Conservation (phyloP, 35 echinoderm and acorn worm species). For the Ptychodera flava region DNA sequence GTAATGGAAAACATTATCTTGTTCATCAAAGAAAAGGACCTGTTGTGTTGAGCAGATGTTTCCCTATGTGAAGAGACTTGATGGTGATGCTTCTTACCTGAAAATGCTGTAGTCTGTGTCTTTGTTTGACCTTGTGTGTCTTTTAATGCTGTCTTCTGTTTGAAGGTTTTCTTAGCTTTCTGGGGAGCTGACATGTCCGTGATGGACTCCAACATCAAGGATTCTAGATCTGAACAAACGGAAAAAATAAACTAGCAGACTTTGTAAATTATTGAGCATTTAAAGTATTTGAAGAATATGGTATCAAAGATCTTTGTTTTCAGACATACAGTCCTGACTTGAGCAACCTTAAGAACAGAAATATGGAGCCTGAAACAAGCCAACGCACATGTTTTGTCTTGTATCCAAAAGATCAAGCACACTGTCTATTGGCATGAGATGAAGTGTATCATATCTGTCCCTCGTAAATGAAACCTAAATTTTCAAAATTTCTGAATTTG, state of each 20-base stretch:
- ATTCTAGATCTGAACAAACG: constrained; percentile 50
- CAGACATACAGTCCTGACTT: not conserved
- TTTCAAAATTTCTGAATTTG: no score
- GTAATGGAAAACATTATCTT: no score
- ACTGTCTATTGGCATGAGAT: no score
- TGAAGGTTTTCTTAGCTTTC: constrained; percentile 45
- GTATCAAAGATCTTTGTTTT: not conserved
- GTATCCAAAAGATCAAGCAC: no score
- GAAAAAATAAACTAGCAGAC: not conserved
- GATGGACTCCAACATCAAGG: constrained; percentile 64
- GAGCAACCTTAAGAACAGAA: not conserved
- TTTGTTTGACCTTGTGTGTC: constrained; percentile 25
- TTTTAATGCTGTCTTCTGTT: constrained; percentile 54
- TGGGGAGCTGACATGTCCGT: constrained; percentile 63
- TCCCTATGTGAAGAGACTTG: no score
- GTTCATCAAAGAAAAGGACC: no score
- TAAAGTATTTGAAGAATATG: not conserved
- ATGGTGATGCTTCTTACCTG: no score
- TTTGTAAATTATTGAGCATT: not conserved
- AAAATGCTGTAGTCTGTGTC: not conserved
- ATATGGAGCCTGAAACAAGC: not conserved
- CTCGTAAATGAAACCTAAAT: no score
- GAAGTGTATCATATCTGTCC: no score
- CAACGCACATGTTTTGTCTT: not conserved
- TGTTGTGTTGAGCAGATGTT: no score